phyloP scores from a whole-genome alignment of 2,797 vertebrate species.

The Limnodromus scolopaceus region DNA sequence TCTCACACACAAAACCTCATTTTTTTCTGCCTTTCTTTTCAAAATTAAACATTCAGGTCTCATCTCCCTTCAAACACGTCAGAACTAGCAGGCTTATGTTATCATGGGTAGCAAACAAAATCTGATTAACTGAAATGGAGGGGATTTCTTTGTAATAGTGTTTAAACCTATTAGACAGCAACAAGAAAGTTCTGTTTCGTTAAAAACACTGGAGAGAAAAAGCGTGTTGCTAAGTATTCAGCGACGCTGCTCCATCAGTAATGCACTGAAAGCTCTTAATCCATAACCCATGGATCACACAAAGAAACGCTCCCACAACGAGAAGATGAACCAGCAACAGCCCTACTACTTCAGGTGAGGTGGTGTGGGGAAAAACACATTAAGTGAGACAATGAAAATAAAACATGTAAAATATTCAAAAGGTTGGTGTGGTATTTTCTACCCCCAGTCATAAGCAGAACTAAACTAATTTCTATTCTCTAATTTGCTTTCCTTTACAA shows the following conservation, averaged over 20 bases:
- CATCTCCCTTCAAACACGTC: not conserved
- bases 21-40: not conserved
- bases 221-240: slow-evolving; percentile 8
- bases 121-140: slow-evolving; percentile 44
- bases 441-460: not conserved
- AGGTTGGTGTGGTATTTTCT: not conserved
- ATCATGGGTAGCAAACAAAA: slow-evolving; percentile 32
- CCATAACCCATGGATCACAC: not conserved
- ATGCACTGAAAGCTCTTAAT: slow-evolving; percentile 18
- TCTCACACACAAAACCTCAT: not conserved
- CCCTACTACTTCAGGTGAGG: not conserved
- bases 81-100: slow-evolving; percentile 27
- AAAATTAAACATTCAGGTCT: slow-evolving; percentile 19
- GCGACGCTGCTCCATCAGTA: not conserved
- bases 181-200: slow-evolving; percentile 48
- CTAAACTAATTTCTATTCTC: not conserved
- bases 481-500: not conserved
- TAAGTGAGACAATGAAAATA: not conserved
- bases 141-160: slow-evolving; percentile 31
- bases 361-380: not conserved
- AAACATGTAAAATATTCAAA: not conserved
- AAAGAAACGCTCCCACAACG: not conserved
- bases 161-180: slow-evolving; percentile 41
- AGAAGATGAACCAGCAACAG: not conserved
- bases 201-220: slow-evolving; percentile 23